Percentiles rank a stretch among this genome's conserved stretches.
phyloP scores from a whole-genome alignment of 1,140 invertebrate genomes.

The Heliconius melpomene region DNA sequence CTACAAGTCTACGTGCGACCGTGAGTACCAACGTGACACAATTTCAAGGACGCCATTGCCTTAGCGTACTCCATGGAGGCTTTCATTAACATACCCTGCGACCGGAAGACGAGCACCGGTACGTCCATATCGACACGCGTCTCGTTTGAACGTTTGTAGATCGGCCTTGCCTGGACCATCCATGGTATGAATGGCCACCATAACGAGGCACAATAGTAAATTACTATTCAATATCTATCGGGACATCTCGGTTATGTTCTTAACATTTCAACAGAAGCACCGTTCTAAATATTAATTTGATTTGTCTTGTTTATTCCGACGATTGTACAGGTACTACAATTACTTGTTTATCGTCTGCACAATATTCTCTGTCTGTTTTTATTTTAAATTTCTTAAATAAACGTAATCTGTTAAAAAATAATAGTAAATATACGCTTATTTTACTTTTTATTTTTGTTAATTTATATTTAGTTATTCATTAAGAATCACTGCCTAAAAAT shows the following conservation, averaged over 20 bases:
- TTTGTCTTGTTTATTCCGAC: not conserved
- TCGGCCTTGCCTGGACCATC: conserved; percentile 43
- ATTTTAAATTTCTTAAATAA: no score
- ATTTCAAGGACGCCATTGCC: conserved; percentile 54
- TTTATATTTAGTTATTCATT: not conserved
- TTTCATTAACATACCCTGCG: conserved; percentile 59
- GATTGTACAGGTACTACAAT: not conserved
- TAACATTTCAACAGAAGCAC: conserved; percentile 3
- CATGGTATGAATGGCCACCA: conserved; percentile 21
- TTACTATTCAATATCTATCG: conserved; percentile 26
- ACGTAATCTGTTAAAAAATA: no score
- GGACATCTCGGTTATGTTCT: conserved; percentile 14
- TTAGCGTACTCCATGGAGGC: conserved; percentile 49
- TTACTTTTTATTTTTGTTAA: not conserved
- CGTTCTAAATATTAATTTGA: not conserved
- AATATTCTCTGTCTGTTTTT: no score
- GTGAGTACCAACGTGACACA: conserved; percentile 30
- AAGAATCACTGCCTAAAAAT: not conserved
- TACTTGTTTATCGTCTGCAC: no score
- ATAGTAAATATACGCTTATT: no score
- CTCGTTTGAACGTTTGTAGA: conserved; percentile 42
- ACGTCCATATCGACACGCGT: conserved; percentile 58
- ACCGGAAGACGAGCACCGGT: conserved; percentile 59
- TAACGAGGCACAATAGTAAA: conserved; percentile 24
- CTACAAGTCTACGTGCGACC: conserved; percentile 18